Base-by-base conservation (phyloP, 2,113 vertebrate genomes). In the Mustela nigripes region DNA sequence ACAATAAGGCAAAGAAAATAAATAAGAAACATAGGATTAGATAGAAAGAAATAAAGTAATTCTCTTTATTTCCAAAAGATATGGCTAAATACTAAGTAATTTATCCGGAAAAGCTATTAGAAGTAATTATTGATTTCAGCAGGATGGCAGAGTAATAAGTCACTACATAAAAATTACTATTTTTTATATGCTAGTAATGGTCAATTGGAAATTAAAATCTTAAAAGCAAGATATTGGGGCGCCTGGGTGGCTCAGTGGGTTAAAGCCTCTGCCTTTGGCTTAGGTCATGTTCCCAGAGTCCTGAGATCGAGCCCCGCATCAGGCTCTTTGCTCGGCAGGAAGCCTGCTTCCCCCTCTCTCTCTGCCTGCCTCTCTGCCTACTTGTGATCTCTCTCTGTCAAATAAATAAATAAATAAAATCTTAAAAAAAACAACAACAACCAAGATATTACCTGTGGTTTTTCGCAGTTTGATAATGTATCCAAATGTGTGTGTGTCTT, bases 171-270 rank as follows among this genome's bases (percentile, higher is more conserved):
- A 84, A 88, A 53, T 50, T 82, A 78, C 28, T 48, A 56, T 3
- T 65, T 93, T 67, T 83, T 83, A n/a, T 50, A 50, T 71, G 15
- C 9, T 89, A 71, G 10, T 24, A 22, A 95, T 91, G 76, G 90
- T 39, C 31, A 71, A 4, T 78, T 95, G 4, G 60, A 78, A 88
- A 79, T 83, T 91, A 65, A 91, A 95, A 62, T 87, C 87, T 62
- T 82, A 90, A 67, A 85, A 84, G 3, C 62, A 48, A 31, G 48
- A 21, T 56, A 26, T 45, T 24, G 53, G 16, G 53, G 16, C 5
- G 1, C 53, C 53, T 56, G 53, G 53, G 16, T 56, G 53, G 16
- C 16, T 56, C 16, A 56, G 53, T 56, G 15, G 16, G 53, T 56
- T 56, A 56, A 56, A 18, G 53, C 53, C 4, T 16, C 53, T 56